Base-by-base conservation (phyloP, 2,888 invertebrate genomes). In the Tipula vernalis region DNA sequence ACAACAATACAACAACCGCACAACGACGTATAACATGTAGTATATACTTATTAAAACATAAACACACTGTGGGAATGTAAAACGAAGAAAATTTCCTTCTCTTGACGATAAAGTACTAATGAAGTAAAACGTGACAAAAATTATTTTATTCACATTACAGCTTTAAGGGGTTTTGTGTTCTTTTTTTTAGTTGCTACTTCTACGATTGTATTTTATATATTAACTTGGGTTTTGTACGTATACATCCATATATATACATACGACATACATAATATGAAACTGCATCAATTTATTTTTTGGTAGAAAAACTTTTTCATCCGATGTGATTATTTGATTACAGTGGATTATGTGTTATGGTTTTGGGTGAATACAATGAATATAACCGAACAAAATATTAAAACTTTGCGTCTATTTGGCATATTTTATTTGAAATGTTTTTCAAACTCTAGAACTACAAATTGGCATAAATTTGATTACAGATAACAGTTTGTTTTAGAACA, bases 101-200 rank as follows among this genome's bases (percentile, higher is more conserved):
- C 71, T 71, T 71, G 71, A 71, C 71, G 71, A 71, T 71, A 71
- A 71, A 71, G 71, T 71, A 71, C 71, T 71, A 71, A 71, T 71
- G 71, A 71, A 71, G 71, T 71, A 71, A 71, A 71, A 71, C 71
- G 71, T 71, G 71, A 71, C 71, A 71, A 71, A 71, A 71, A 71
- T 71, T 71, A 71, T 71, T 71, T 71, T 71, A 71, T 71, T 71
- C 71, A 71, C 71, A 71, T 71, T 71, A 71, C 18, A 71, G 71
- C 71, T 71, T 71, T 71, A 28, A 71, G 71, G 71, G 71, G 71
- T 71, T 71, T 71, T 71, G 71, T 71, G 71, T 28, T 71, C 15
- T 51, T 51, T 51, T n/a, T 57, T 18, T 71, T 18, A 28, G 71
- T 51, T 51, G 51, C 51, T 71, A 28, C 8, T 28, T 71, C 13